Conservation (phyloP, 2,888 invertebrate genomes). For the Polydrusus cervinus region DNA sequence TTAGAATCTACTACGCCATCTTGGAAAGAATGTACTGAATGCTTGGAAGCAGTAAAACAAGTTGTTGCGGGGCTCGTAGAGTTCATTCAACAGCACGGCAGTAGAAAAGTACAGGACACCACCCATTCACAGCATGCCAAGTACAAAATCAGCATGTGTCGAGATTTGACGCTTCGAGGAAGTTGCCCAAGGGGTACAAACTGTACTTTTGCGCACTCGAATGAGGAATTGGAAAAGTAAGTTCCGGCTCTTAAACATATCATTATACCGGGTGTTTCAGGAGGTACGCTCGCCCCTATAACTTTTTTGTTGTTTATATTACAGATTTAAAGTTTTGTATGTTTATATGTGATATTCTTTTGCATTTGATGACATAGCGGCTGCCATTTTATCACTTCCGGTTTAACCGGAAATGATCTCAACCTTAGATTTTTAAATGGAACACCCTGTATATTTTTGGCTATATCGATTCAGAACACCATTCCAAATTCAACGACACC, state of each 20-base stretch:
- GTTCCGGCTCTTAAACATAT: conserved; percentile 56
- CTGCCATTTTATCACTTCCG: too few species aligned
- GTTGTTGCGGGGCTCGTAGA: conserved; percentile 86
- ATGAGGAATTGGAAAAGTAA: conserved; percentile 91
- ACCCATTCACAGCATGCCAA: conserved; percentile 78
- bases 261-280: too few species aligned
- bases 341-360: too few species aligned
- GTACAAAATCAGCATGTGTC: conserved; percentile 93
- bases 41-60: conserved; percentile 80
- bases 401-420: too few species aligned
- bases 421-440: too few species aligned
- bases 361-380: too few species aligned
- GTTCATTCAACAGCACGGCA: conserved; percentile 84
- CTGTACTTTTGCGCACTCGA: conserved; percentile 95
- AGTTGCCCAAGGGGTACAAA: conserved; percentile 90
- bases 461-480: too few species aligned
- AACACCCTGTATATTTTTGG: too few species aligned
- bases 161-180: conserved; percentile 85
- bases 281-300: too few species aligned
- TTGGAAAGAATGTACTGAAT: conserved; percentile 79
- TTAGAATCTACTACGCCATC: conserved; percentile 77
- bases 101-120: conserved; percentile 77
- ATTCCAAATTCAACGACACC: too few species aligned
- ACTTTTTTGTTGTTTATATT: too few species aligned
- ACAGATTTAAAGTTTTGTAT: too few species aligned